Evolutionary conservation across 2,797 vertebrate genomes (phyloP).

Genomic region (Chromobotia macracanthus): DNA sequence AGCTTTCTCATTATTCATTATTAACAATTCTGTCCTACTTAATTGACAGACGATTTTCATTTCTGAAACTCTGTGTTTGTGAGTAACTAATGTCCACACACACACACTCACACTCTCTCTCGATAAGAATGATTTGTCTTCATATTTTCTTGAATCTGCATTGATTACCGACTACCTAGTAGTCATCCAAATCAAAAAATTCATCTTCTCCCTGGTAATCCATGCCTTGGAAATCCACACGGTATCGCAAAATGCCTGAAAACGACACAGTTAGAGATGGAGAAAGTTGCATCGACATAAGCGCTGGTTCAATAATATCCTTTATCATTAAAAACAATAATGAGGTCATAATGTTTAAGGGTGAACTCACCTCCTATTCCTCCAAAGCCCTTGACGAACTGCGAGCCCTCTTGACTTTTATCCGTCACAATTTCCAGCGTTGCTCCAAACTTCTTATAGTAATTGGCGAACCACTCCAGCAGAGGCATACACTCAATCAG

Average conservation of each 20-base stretch:
- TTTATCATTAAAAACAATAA: conserved; percentile 13
- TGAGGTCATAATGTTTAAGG: neutral
- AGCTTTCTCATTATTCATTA: conserved; percentile 74
- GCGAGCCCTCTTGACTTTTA: conserved; percentile 99
- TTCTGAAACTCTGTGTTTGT: conserved; percentile 68
- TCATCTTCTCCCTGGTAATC: conserved; percentile 99
- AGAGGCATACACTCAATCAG: conserved; percentile 98
- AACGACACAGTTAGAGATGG: conserved; percentile 53
- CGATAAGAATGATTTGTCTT: conserved; percentile 82
- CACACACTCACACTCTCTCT: conserved; percentile 72
- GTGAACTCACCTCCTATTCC: conserved; percentile 91
- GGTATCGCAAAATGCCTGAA: conserved; percentile 97
- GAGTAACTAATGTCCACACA: conserved; percentile 66
- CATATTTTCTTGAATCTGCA: conserved; percentile 79
- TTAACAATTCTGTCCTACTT: conserved; percentile 76
- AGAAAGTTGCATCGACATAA: no score
- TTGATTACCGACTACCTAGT: conserved; percentile 97
- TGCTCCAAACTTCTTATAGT: conserved; percentile 99
- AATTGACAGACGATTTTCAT: conserved; percentile 75
- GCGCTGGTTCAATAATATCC: neutral
- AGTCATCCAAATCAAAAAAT: conserved; percentile 99
- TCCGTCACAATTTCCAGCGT: conserved; percentile 99
- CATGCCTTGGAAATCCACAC: conserved; percentile 99
- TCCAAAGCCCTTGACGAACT: conserved; percentile 99
- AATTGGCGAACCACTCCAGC: conserved; percentile 99